These are phyloP conservation scores for Megaceryle maxima DNA, from an alignment of 2,113 vertebrate species.

Conservation along the genomic window DNA sequence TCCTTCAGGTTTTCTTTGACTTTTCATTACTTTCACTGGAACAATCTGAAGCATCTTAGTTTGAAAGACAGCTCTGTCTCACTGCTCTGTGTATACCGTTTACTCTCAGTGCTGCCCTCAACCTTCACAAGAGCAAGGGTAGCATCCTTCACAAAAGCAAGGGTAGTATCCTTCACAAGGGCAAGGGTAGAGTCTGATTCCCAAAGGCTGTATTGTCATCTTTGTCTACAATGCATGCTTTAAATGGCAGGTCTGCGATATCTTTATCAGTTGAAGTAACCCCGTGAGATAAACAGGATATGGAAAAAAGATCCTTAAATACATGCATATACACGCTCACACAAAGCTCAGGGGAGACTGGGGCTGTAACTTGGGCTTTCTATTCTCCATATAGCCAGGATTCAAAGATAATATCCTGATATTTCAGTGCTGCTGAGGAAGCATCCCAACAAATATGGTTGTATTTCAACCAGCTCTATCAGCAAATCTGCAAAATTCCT, in stretches of 20 bases:
- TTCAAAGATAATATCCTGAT: neutral
- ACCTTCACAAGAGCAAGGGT: neutral
- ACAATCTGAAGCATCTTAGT: conserved; percentile 9
- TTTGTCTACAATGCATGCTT: neutral
- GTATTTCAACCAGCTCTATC: neutral
- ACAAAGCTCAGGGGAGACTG: neutral
- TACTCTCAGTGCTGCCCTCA: neutral
- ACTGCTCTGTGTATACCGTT: neutral
- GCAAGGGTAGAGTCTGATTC: neutral
- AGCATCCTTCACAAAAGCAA: neutral
- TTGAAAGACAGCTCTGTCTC: conserved; percentile 5
- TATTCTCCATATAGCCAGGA: neutral
- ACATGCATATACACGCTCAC: neutral
- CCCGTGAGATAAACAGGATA: neutral
- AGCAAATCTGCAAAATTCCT: neutral
- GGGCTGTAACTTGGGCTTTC: neutral
- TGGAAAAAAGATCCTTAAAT: neutral
- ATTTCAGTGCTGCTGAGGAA: neutral
- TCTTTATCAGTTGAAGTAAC: neutral
- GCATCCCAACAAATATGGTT: neutral
- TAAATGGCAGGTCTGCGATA: neutral
- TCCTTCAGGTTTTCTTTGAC: conserved; percentile 7
- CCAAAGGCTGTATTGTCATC: neutral
- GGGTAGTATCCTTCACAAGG: neutral
- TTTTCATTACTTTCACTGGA: conserved; percentile 17